Conservation (phyloP, 2,797 vertebrate genomes). For the Phalanger gymnotis region DNA sequence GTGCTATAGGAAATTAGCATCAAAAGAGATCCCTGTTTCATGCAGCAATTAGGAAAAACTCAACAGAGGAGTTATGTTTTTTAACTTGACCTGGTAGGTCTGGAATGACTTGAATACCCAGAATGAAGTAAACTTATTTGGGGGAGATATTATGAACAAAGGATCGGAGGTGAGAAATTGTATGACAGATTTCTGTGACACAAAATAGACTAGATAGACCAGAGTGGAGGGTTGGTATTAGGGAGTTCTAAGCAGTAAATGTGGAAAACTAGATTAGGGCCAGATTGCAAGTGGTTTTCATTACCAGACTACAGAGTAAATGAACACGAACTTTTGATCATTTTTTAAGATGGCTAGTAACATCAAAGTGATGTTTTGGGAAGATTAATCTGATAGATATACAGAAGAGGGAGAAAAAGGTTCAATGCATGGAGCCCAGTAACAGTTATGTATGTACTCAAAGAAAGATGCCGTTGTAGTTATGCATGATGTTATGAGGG, state of each 20-base stretch:
- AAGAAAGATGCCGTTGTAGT: too few relatives aligned
- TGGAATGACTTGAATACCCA: background rate
- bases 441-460: too few relatives aligned
- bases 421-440: too few relatives aligned
- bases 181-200: background rate
- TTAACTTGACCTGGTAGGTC: conserved; percentile 3
- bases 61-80: background rate
- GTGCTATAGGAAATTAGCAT: background rate
- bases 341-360: background rate
- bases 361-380: background rate
- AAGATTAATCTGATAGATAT: background rate
- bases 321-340: background rate
- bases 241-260: background rate
- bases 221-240: background rate
- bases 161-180: background rate
- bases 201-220: background rate
- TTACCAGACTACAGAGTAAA: background rate
- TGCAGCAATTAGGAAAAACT: background rate
- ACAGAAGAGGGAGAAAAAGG: too few relatives aligned
- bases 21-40: background rate
- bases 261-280: background rate
- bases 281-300: background rate
- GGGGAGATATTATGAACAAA: background rate
- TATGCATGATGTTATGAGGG: too few relatives aligned
- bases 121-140: background rate